phyloP scores from a whole-genome alignment of 2,797 vertebrate species.

The Gymnocypris eckloni region DNA sequence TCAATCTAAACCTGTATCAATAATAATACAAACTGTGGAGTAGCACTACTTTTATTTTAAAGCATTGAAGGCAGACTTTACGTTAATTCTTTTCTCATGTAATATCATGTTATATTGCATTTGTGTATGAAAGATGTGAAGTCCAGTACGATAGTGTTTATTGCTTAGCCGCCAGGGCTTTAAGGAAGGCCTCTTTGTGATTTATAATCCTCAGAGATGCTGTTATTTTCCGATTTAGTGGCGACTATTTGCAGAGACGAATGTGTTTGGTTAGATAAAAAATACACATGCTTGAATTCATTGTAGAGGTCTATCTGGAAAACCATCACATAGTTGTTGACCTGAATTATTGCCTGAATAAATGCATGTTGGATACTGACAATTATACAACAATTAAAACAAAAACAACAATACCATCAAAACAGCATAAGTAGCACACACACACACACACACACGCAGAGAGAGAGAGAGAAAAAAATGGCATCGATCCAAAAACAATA shows the following conservation, averaged over 20 bases:
- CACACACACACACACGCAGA: too few species aligned
- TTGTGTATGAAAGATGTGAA: constrained; percentile 46
- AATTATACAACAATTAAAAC: not conserved
- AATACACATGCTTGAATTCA: constrained; percentile 8
- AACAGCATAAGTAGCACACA: not conserved
- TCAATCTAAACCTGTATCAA: constrained; percentile 3
- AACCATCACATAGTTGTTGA: constrained; percentile 23
- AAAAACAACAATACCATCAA: not conserved
- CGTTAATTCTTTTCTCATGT: not conserved
- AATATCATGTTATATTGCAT: constrained; percentile 61
- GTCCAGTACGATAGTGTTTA: constrained; percentile 62
- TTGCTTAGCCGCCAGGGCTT: constrained; percentile 57
- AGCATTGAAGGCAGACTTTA: not conserved
- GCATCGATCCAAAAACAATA: not conserved
- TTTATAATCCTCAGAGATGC: constrained; percentile 60
- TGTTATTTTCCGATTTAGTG: constrained; percentile 53
- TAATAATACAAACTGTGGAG: not conserved
- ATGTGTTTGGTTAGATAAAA: constrained; percentile 27
- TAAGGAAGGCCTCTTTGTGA: constrained; percentile 62
- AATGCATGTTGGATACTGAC: not conserved
- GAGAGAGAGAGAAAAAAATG: not conserved
- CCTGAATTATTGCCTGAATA: not conserved
- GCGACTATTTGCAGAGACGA: constrained; percentile 39
- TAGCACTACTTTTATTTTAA: constrained; percentile 20
- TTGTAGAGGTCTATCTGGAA: not conserved